phyloP scores from a whole-genome alignment of 2,113 vertebrate genomes.

The Rousettus leschenaultii region DNA sequence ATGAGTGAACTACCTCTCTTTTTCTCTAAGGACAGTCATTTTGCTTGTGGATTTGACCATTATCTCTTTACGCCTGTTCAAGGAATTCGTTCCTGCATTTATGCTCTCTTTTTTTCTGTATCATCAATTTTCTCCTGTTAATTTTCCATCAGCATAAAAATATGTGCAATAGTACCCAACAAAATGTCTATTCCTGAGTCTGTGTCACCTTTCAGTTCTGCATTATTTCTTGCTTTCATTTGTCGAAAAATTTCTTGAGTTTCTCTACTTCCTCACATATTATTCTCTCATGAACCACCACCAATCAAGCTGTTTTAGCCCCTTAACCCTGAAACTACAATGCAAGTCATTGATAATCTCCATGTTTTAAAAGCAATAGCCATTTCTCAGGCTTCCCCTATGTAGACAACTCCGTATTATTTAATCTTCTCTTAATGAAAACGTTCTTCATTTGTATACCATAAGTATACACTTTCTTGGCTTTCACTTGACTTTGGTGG shows the following conservation, averaged over 20 bases:
- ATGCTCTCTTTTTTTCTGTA: neutral
- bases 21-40: neutral
- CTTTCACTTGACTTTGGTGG: neutral
- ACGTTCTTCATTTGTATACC: neutral
- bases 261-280: neutral
- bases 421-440: neutral
- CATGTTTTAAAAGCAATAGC: neutral
- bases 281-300: neutral
- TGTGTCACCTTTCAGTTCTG: neutral
- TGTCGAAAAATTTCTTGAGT: neutral
- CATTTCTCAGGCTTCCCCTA: neutral
- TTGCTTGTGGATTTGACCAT: neutral
- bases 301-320: neutral
- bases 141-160: neutral
- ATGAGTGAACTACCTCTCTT: neutral
- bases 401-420: neutral
- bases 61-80: neutral
- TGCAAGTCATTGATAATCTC: neutral
- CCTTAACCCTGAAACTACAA: neutral
- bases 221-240: neutral
- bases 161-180: neutral
- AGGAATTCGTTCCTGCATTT: neutral
- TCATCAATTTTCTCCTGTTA: neutral
- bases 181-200: neutral
- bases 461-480: neutral